A percentile compares a stretch with the other conserved stretches of the same genome.
phyloP scores from a whole-genome alignment of 2,113 vertebrate species.

The Pseudopipra pipra region DNA sequence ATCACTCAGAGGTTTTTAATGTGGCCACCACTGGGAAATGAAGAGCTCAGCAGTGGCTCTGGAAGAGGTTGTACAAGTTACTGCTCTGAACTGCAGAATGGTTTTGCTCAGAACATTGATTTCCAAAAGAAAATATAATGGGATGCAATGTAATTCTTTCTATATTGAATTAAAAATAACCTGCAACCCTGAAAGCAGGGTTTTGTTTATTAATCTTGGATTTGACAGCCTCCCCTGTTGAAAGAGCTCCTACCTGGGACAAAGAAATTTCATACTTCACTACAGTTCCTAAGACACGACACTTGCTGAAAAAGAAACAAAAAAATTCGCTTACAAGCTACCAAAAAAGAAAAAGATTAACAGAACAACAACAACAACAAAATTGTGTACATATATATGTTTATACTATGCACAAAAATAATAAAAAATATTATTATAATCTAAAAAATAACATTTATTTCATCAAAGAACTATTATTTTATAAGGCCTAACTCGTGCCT shows the following conservation, averaged over 20 bases:
- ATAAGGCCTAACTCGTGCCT: not conserved
- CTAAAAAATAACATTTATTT: not conserved
- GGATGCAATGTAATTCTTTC: not conserved
- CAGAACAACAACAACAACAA: not conserved
- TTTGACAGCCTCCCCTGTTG: not conserved
- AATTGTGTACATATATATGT: not conserved
- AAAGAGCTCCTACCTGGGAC: not conserved
- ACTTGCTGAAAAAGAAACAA: not conserved
- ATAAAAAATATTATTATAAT: not conserved
- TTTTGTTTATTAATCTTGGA: not conserved
- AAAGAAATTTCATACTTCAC: not conserved
- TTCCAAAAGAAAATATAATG: not conserved
- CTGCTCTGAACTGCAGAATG: not conserved
- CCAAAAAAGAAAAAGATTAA: not conserved
- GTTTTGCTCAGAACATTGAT: not conserved
- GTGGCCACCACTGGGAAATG: not conserved
- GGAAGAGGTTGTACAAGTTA: not conserved
- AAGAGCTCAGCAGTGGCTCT: not conserved
- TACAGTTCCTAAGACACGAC: not conserved
- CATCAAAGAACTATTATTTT: not conserved
- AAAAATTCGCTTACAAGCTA: not conserved
- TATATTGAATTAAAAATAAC: not conserved
- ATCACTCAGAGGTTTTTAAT: not conserved
- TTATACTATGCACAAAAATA: not conserved
- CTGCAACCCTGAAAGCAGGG: not conserved